A percentile compares a stretch with the other conserved stretches of the same genome.
Conservation (phyloP, 2,797 vertebrate genomes). For the Dermochelys coriacea region DNA sequence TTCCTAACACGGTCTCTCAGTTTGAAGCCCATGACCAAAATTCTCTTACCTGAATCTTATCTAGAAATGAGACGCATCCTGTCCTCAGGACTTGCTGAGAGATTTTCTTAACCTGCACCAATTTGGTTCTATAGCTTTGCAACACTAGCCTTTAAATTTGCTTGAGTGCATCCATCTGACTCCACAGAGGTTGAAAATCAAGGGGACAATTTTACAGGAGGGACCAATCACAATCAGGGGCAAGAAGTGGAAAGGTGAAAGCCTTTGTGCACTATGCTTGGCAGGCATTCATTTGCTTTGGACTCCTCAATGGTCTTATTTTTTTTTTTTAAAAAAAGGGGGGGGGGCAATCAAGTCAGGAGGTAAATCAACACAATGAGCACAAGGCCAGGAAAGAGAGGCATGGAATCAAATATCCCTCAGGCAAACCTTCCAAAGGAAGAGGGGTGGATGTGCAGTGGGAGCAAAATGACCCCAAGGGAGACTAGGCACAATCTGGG, state of each 20-base stretch:
- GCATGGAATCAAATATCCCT: background rate
- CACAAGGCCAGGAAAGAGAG: fast-evolving
- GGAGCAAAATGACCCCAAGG: background rate
- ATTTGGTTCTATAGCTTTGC: background rate
- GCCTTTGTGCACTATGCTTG: background rate
- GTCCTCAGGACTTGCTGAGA: background rate
- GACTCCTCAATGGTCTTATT: background rate
- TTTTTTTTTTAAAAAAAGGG: background rate
- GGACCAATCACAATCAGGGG: background rate
- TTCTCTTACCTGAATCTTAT: background rate
- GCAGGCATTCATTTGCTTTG: background rate
- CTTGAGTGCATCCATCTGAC: background rate
- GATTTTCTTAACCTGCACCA: background rate
- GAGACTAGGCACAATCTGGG: background rate
- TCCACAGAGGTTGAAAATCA: background rate
- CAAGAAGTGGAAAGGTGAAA: background rate
- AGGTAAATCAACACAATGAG: background rate
- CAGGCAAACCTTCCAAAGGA: background rate
- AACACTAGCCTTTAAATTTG: background rate
- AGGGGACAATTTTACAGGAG: background rate
- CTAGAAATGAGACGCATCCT: background rate
- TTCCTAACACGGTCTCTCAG: background rate
- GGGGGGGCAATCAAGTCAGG: background rate
- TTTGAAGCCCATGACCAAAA: background rate
- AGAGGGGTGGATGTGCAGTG: background rate